These are phyloP conservation scores for Mythimna lalbum DNA, from an alignment of 2,888 invertebrate genomes.

Conservation along the genomic window DNA sequence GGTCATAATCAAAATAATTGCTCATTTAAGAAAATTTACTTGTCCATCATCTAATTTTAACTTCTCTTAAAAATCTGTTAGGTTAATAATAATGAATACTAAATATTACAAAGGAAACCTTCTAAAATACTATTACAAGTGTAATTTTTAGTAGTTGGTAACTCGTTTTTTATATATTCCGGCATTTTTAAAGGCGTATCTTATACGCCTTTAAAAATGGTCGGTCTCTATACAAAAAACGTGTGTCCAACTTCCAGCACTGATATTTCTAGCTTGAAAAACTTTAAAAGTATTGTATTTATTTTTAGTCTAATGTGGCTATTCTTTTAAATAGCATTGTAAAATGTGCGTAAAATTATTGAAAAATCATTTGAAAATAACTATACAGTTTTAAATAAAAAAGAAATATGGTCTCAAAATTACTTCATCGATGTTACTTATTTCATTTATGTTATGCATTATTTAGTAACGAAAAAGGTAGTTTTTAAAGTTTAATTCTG, in stretches of 20 bases:
- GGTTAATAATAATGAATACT: slow-evolving; percentile 3
- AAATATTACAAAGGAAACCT: background rate
- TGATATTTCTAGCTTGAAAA: slow-evolving; percentile 15
- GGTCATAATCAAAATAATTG: slow-evolving; percentile 14
- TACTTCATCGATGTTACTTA: slow-evolving; percentile 19
- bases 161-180: background rate
- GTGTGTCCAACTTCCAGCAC: slow-evolving; percentile 8
- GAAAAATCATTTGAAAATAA: slow-evolving; percentile 8
- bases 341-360: background rate
- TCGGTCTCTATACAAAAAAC: background rate
- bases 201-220: too few species aligned
- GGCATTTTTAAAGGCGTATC: background rate
- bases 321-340: slow-evolving; percentile 7
- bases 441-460: slow-evolving; percentile 18
- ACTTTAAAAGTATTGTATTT: slow-evolving; percentile 7
- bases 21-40: slow-evolving; percentile 11
- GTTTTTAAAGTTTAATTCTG: background rate
- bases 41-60: slow-evolving; percentile 5
- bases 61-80: slow-evolving; percentile 2
- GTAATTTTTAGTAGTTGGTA: background rate
- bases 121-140: slow-evolving; percentile 3
- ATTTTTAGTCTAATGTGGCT: background rate
- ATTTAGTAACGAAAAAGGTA: slow-evolving; percentile 12
- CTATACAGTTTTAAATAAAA: slow-evolving; percentile 1
- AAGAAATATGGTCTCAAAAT: slow-evolving; percentile 11